phyloP scores from a whole-genome alignment of 2,888 invertebrate species.

The Andrena minutula region DNA sequence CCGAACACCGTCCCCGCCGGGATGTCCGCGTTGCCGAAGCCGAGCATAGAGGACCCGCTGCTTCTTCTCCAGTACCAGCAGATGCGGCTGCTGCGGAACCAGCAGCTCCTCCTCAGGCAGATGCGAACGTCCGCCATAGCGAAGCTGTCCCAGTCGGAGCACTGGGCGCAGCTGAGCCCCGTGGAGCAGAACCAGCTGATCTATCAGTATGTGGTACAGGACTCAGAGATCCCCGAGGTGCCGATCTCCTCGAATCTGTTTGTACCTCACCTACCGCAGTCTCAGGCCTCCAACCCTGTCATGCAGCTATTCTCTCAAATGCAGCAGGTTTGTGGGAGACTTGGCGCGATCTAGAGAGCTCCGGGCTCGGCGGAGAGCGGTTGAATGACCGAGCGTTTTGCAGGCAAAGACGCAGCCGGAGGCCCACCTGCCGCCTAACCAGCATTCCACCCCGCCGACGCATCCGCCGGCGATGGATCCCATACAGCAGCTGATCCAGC shows the following conservation, averaged over 20 bases:
- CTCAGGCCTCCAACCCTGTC: constrained; percentile 85
- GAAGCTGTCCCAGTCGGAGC: constrained; percentile 85
- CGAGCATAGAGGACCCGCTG: constrained; percentile 76
- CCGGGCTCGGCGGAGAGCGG: too few relatives aligned
- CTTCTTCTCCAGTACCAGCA: constrained; percentile 82
- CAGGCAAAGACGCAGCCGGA: constrained; percentile 79
- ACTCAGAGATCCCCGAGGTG: constrained; percentile 81
- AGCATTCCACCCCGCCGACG: constrained; percentile 74
- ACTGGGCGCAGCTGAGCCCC: constrained; percentile 85
- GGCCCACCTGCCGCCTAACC: constrained; percentile 76
- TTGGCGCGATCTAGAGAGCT: background rate
- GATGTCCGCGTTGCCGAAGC: constrained; percentile 77
- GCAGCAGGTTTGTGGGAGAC: constrained; percentile 83
- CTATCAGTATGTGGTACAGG: constrained; percentile 85
- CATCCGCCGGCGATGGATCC: constrained; percentile 85
- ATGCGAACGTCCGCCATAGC: constrained; percentile 79
- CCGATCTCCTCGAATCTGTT: constrained; percentile 79
- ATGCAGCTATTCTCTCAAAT: constrained; percentile 87
- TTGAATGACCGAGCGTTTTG: background rate
- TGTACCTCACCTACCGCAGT: constrained; percentile 82
- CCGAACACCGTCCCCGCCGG: constrained; percentile 77
- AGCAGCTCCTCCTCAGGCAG: constrained; percentile 83
- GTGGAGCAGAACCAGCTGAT: constrained; percentile 86
- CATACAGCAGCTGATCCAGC: constrained; percentile 86
- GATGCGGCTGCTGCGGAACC: constrained; percentile 85